Percentiles rank a stretch among this genome's conserved stretches.
Conservation (phyloP, 2,888 invertebrate genomes). For the Eilema sororculum region DNA sequence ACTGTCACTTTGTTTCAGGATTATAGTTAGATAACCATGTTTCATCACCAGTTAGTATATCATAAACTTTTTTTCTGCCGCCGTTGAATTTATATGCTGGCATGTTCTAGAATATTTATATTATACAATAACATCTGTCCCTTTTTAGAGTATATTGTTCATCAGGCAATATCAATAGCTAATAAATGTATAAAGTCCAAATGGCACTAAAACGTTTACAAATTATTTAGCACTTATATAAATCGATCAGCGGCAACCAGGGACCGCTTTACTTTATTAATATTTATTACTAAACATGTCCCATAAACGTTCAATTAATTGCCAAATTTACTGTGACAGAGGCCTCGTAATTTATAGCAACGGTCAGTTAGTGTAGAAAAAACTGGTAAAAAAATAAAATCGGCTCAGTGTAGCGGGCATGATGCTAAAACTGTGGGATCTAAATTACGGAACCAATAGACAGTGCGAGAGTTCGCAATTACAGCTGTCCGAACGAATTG, state of each 20-base stretch:
- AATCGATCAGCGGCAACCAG: slow-evolving; percentile 11
- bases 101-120: too few relatives aligned
- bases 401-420: slow-evolving; percentile 58
- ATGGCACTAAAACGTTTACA: neutral
- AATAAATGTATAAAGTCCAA: too few relatives aligned
- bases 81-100: too few relatives aligned
- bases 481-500: slow-evolving; percentile 84
- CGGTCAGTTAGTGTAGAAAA: slow-evolving; percentile 37
- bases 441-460: slow-evolving; percentile 83
- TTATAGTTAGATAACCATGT: too few relatives aligned
- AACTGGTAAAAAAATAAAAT: slow-evolving; percentile 47
- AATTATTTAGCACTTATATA: slow-evolving; percentile 9
- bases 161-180: neutral
- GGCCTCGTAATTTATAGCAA: slow-evolving; percentile 39
- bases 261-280: slow-evolving; percentile 18
- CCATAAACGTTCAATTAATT: slow-evolving; percentile 33
- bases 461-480: slow-evolving; percentile 80
- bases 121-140: neutral
- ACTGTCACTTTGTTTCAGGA: too few relatives aligned
- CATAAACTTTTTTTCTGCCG: too few relatives aligned
- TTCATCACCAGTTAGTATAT: too few relatives aligned
- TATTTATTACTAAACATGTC: slow-evolving; percentile 24
- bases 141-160: neutral
- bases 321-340: slow-evolving; percentile 34
- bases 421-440: slow-evolving; percentile 75